These are phyloP conservation scores for Spodoptera picta DNA, from an alignment of 2,888 invertebrate species.

Conservation along the genomic window DNA sequence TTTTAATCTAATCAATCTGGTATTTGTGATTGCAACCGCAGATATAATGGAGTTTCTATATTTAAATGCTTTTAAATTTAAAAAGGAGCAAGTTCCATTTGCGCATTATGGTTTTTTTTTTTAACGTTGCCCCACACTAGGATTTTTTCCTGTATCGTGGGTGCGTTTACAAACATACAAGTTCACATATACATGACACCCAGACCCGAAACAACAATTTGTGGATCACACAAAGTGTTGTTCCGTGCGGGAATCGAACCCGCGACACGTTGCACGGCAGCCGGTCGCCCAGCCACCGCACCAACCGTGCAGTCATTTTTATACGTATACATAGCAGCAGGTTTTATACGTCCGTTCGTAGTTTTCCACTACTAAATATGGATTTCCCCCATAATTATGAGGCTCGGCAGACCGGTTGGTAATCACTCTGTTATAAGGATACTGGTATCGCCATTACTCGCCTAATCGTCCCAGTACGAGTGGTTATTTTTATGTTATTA, in stretches of 20 bases:
- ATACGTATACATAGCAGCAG: no score
- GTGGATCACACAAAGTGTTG: no score
- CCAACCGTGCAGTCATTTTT: no score
- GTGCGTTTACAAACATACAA: no score
- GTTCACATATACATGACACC: no score
- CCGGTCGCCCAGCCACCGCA: no score
- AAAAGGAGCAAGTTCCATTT: not conserved
- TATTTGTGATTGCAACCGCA: not conserved
- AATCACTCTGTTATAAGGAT: conserved; percentile 10
- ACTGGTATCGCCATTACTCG: conserved; percentile 3
- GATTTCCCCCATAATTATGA: conserved; percentile 29
- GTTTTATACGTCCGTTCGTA: conserved; percentile 11
- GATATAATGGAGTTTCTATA: conserved; percentile 1
- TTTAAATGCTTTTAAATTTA: conserved; percentile 1
- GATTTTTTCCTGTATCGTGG: no score
- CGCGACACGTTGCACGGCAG: no score
- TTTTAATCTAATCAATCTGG: not conserved
- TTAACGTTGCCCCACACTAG: no score
- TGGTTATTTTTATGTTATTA: no score
- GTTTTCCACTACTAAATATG: conserved; percentile 22
- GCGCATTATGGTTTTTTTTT: not conserved
- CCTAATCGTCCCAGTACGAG: not conserved
- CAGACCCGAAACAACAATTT: no score
- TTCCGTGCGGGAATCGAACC: no score
- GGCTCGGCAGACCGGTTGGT: conserved; percentile 8